Evolutionary conservation across 2,113 vertebrate genomes (phyloP).

Genomic region (Mus musculus): DNA sequence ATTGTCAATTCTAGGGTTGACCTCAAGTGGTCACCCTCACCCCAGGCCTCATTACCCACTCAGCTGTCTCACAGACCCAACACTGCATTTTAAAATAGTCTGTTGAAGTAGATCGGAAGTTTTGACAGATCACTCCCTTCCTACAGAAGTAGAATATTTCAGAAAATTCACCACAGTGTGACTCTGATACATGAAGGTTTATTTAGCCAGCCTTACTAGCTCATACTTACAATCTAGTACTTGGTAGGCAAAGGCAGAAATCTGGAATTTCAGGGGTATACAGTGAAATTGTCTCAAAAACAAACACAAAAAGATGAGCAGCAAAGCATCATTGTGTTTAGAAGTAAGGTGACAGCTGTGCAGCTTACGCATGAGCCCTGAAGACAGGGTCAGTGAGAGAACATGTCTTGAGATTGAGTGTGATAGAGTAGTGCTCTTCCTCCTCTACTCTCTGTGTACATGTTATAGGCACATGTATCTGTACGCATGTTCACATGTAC

Average conservation of each 20-base stretch:
- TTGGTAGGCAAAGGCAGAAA: neutral
- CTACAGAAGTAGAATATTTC: neutral
- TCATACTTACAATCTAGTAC: neutral
- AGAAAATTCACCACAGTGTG: constrained; percentile 49
- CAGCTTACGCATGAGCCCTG: neutral
- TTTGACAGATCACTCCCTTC: constrained; percentile 27
- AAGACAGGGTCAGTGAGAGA: neutral
- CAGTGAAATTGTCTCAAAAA: neutral
- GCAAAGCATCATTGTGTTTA: constrained; percentile 35
- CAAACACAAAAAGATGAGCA: neutral
- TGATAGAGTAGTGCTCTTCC: neutral
- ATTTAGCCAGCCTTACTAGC: too few relatives aligned
- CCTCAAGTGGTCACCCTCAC: too few relatives aligned
- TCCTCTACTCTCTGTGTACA: neutral
- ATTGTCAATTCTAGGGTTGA: neutral
- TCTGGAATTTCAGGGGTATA: neutral
- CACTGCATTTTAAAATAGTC: neutral
- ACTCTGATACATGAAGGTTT: neutral
- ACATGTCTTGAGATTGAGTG: neutral
- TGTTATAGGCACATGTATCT: neutral
- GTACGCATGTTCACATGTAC: neutral
- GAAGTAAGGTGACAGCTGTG: constrained; percentile 12
- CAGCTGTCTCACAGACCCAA: neutral
- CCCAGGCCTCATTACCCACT: neutral
- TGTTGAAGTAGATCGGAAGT: constrained; percentile 20